Evolutionary conservation across 2,113 vertebrate genomes (phyloP).

Genomic region (Otocyon megalotis): DNA sequence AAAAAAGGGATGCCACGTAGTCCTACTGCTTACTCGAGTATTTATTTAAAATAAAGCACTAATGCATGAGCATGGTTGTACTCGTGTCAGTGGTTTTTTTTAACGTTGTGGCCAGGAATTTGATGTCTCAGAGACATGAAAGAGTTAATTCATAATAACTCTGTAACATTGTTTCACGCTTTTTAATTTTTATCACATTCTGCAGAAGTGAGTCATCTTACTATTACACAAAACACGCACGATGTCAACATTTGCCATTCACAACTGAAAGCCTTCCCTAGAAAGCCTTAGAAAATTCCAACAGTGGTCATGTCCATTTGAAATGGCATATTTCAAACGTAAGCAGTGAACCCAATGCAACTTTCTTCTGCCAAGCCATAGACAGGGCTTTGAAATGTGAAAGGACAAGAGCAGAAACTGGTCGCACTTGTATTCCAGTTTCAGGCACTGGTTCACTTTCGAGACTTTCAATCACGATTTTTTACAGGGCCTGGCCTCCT

Average conservation of each 20-base stretch:
- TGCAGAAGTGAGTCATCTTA: slow-evolving; percentile 61
- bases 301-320: slow-evolving; percentile 12
- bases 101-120: slow-evolving; percentile 1
- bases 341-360: neutral
- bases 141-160: slow-evolving; percentile 38
- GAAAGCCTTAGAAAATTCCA: slow-evolving; percentile 21
- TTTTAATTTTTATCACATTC: slow-evolving; percentile 51
- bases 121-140: neutral
- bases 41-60: slow-evolving; percentile 13
- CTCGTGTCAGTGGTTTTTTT: neutral
- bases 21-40: neutral
- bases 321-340: slow-evolving; percentile 14
- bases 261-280: slow-evolving; percentile 13
- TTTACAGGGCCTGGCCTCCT: neutral
- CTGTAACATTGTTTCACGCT: neutral
- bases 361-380: slow-evolving; percentile 23
- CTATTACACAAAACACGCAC: slow-evolving; percentile 25
- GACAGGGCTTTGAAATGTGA: neutral
- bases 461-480: neutral
- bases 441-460: neutral
- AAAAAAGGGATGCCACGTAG: neutral
- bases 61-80: neutral
- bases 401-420: neutral
- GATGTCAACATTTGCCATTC: slow-evolving; percentile 51
- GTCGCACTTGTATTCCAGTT: neutral